Percentiles rank a stretch among this genome's conserved stretches.
Evolutionary conservation across 2,888 invertebrate species (phyloP).

Genomic region (Ypsolopha sequella): DNA sequence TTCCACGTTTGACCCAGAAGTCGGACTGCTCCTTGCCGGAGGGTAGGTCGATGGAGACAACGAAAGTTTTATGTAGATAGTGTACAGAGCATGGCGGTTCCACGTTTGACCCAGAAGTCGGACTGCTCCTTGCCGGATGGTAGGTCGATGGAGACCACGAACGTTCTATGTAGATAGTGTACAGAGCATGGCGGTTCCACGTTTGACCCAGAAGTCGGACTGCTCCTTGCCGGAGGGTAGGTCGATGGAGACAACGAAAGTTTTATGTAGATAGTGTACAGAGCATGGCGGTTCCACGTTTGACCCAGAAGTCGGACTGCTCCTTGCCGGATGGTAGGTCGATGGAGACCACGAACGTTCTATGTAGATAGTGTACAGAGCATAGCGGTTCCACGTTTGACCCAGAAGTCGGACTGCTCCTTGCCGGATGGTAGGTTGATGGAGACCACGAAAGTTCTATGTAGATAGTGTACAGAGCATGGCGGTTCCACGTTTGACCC

Average conservation of each 20-base stretch:
- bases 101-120: constrained; percentile 90
- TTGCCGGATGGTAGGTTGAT: constrained; percentile 82
- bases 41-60: constrained; percentile 85
- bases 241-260: constrained; percentile 87
- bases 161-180: constrained; percentile 78
- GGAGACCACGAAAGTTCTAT: constrained; percentile 81
- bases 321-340: constrained; percentile 82
- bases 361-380: constrained; percentile 78
- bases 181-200: constrained; percentile 86
- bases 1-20: constrained; percentile 90
- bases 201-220: constrained; percentile 88
- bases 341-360: constrained; percentile 84
- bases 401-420: constrained; percentile 84
- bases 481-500: constrained; percentile 90
- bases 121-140: constrained; percentile 77
- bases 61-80: constrained; percentile 75
- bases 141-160: constrained; percentile 85
- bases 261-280: constrained; percentile 76
- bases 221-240: constrained; percentile 78
- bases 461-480: constrained; percentile 80
- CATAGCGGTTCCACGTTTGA: constrained; percentile 87
- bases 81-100: constrained; percentile 85
- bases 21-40: constrained; percentile 78
- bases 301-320: constrained; percentile 85
- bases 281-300: constrained; percentile 86